These are phyloP conservation scores for Sebastes nivosus DNA, from an alignment of 2,797 vertebrate genomes.

Conservation along the genomic window DNA sequence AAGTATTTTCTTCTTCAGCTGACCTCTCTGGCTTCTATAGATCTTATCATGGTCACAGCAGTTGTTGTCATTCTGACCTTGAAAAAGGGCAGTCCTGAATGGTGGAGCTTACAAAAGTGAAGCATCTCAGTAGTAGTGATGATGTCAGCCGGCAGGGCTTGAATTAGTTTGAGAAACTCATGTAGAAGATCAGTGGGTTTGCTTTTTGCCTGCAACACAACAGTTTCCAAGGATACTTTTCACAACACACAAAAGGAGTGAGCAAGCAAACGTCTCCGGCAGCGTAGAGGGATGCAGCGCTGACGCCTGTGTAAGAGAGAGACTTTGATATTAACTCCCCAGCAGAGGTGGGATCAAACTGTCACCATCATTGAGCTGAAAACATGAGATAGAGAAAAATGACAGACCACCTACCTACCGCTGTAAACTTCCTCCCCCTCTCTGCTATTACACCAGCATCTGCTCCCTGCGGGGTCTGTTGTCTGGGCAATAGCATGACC, in stretches of 20 bases:
- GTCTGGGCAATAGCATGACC: slow-evolving; percentile 44
- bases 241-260: slow-evolving; percentile 46
- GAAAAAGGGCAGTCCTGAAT: slow-evolving; percentile 45
- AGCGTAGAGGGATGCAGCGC: slow-evolving; percentile 22
- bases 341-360: slow-evolving; percentile 39
- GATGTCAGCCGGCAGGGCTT: slow-evolving; percentile 44
- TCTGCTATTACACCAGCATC: slow-evolving; percentile 22
- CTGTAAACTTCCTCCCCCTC: slow-evolving; percentile 3
- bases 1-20: slow-evolving; percentile 28
- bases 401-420: background rate
- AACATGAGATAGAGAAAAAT: slow-evolving; percentile 20
- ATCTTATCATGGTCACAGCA: slow-evolving; percentile 40
- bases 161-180: slow-evolving; percentile 50
- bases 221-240: slow-evolving; percentile 77
- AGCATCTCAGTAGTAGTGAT: slow-evolving; percentile 33
- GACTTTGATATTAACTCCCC: slow-evolving; percentile 51
- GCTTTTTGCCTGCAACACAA: slow-evolving; percentile 50
- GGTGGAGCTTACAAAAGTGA: slow-evolving; percentile 3
- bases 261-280: slow-evolving; percentile 36
- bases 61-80: slow-evolving; percentile 67
- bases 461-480: slow-evolving; percentile 33
- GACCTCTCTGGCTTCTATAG: slow-evolving; percentile 42
- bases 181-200: slow-evolving; percentile 53
- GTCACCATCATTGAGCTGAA: slow-evolving; percentile 18
- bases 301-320: slow-evolving; percentile 18